Conservation (phyloP, 2,113 vertebrate species). For the Dicerorhinus sumatrensis region DNA sequence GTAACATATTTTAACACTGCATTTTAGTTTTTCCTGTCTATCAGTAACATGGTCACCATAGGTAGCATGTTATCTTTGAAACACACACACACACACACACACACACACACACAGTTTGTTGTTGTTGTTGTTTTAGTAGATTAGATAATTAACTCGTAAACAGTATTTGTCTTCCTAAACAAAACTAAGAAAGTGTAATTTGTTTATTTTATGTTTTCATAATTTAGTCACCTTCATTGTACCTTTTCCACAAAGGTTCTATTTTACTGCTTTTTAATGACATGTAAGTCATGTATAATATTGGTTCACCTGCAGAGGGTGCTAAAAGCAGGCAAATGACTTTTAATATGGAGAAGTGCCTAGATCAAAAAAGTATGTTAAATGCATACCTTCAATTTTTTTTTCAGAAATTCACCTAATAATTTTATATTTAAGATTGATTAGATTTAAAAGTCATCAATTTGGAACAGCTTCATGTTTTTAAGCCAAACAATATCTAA, state of each 20-base stretch:
- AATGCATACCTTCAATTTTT: constrained; percentile 10
- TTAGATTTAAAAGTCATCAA: constrained; percentile 10
- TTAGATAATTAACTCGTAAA: neutral
- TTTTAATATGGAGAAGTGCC: constrained; percentile 2
- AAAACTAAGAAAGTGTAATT: neutral
- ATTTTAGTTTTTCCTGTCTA: neutral
- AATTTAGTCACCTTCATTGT: neutral
- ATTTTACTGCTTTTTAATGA: neutral
- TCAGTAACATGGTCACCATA: neutral
- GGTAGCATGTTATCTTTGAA: constrained; percentile 14
- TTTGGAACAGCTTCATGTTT: neutral
- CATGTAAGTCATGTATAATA: constrained; percentile 68
- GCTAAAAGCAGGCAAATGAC: constrained; percentile 87
- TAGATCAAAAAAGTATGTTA: constrained; percentile 56
- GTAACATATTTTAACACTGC: neutral
- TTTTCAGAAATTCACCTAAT: constrained; percentile 41
- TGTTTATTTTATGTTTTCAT: constrained; percentile 48
- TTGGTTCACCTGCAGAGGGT: constrained; percentile 89
- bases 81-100: neutral
- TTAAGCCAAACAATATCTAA: neutral
- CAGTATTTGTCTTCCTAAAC: neutral
- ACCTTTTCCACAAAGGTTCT: neutral
- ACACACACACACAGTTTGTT: neutral
- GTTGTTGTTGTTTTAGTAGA: neutral
- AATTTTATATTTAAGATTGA: constrained; percentile 57